Base-by-base conservation (phyloP, 2,113 vertebrate genomes). In the Athene cunicularia region DNA sequence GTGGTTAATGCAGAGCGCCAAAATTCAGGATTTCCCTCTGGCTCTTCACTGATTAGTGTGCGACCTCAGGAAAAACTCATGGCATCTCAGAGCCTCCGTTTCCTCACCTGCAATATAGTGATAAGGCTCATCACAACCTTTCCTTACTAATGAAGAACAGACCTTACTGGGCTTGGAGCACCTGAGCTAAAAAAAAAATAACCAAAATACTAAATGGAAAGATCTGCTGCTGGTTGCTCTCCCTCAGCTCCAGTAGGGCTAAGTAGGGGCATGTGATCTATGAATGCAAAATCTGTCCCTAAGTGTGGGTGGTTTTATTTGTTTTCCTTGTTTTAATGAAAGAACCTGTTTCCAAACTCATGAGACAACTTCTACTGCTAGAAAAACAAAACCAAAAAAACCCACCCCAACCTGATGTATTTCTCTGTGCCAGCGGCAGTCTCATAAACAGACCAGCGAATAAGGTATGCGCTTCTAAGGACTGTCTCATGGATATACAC, bases 21-120 rank as follows among this genome's bases (percentile, higher is more conserved):
- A 94, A 93, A 96, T 68, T 47, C 49, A 91, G 83, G 60, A 72
- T 87, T 94, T 94, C 70, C 63, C 77, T 82, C 86, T 91, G 74
- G 28, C 32, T 94, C 55, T 82, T n/a, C 55, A 41, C 86, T 91
- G 93, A 82, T 94, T 87, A 92, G 14, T 30, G 26, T 66, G 58
- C 58, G 83, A 93, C 80, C 88, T 91, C 83, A 76, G 77, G 95
- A 93, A 93, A 95, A 63, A 26, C 80, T 83, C 23, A 19, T 43
- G 30, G 21, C 4, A 5, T 80, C 41, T 80, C 7, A 4, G 60
- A 75, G 76, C 83, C 94, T 96, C 82, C 75, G 83, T 95, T 96
- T 97, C 89, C 88, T 87, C 66, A 94, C 66, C 27, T 95, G 70
- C 41, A 70, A 27, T 70, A 55, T 0, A 50, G 22, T 43, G 89